phyloP scores from a whole-genome alignment of 2,113 vertebrate species.

The Meleagris gallopavo region DNA sequence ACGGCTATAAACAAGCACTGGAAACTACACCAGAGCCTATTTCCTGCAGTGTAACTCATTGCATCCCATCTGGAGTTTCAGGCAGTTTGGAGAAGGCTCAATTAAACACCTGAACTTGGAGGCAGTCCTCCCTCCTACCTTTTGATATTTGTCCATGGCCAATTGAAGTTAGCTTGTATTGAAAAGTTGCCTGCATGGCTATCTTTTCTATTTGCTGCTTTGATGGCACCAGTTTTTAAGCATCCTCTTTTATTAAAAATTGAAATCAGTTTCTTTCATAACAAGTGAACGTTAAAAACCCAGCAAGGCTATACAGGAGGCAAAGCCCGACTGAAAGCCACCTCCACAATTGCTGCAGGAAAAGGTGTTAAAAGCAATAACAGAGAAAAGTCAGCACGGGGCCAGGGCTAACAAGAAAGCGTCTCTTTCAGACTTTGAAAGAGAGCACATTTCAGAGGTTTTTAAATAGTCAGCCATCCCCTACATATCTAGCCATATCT shows the following conservation, averaged over 20 bases:
- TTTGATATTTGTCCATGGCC: neutral
- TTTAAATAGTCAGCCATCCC: neutral
- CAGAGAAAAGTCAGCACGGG: neutral
- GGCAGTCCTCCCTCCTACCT: neutral
- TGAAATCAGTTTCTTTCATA: neutral
- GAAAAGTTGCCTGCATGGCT: neutral
- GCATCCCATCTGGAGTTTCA: neutral
- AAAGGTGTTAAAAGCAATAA: slow-evolving; percentile 41
- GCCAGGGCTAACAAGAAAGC: slow-evolving; percentile 10
- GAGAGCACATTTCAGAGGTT: neutral
- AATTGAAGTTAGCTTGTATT: neutral
- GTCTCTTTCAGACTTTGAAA: slow-evolving; percentile 15
- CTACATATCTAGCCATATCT: too few species aligned
- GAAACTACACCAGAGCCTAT: neutral
- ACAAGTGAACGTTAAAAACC: slow-evolving; percentile 6
- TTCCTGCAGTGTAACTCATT: accelerated
- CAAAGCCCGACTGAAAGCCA: slow-evolving; percentile 40
- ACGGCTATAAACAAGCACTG: neutral
- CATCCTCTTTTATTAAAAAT: slow-evolving; percentile 1
- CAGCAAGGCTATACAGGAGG: neutral
- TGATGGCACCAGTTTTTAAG: neutral
- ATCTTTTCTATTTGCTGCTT: neutral
- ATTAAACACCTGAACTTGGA: slow-evolving; percentile 3
- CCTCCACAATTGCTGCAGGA: slow-evolving; percentile 1
- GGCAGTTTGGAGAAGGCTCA: neutral